Evolutionary conservation across 2,113 vertebrate species (phyloP).

Genomic region (Bambusicola thoracicus): DNA sequence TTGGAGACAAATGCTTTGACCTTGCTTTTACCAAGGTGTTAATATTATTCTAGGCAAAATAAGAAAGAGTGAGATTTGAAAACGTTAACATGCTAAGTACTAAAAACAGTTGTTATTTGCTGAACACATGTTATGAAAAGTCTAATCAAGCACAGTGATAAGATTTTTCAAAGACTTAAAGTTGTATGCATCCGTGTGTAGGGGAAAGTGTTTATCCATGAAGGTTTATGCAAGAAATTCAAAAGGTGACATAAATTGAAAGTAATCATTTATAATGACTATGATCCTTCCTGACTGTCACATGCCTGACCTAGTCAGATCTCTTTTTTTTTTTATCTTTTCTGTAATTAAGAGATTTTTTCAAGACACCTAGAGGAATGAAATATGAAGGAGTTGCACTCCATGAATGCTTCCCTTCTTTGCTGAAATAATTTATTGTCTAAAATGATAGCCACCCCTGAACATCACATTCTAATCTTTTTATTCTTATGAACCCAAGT

Average conservation of each 20-base stretch:
- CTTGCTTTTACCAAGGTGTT: neutral
- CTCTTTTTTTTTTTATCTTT: neutral
- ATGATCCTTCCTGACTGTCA: neutral
- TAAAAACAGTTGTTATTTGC: neutral
- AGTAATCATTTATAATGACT: neutral
- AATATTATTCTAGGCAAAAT: neutral
- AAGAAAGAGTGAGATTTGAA: neutral
- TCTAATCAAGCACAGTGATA: neutral
- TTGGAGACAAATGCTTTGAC: neutral
- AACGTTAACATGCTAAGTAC: neutral
- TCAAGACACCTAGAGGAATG: neutral
- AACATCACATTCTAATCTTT: neutral
- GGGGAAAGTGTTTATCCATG: neutral
- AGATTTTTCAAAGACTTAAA: neutral
- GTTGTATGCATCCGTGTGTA: neutral
- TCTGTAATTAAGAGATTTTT: neutral
- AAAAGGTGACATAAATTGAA: neutral
- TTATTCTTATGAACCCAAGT: neutral
- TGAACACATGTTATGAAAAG: neutral
- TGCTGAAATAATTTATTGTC: neutral
- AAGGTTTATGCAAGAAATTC: neutral
- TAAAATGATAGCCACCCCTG: neutral
- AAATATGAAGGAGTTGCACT: neutral
- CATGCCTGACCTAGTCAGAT: neutral
- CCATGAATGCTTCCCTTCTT: neutral